Evolutionary conservation across 1,140 invertebrate genomes (phyloP), one percentile per base, ranked within the genome.

Genomic region (Drosophila biarmipes): DNA sequence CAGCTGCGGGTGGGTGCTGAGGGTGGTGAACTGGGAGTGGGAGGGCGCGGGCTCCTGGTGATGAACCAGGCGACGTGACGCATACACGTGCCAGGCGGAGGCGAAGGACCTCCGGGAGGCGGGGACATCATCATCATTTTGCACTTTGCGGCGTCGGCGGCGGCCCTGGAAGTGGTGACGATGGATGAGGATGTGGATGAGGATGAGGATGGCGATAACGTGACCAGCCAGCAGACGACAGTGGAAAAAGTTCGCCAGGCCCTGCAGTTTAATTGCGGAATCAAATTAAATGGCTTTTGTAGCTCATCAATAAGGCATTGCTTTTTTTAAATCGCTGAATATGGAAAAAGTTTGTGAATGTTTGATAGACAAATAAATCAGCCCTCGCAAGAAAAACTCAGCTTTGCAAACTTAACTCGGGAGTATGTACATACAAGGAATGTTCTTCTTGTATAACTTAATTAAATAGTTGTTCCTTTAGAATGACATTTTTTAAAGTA

Each of bases 121-220:
- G 45, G 37, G 42, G 72, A 57, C 71, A 74, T 74, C 72, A 74
- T 73, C 71, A 74, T 74, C 72, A 74, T 74, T 74, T 74, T 63
- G 34, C 72, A 62, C 72, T 74, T 57, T 74, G 72, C 21, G 43
- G 71, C 55, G 52, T 15, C 21, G 46, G 11, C 52, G 31, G 54
- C 37, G 62, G 21, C 40, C 15, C 35, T 69, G 31, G 31, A 27
- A 24, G 8, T 15, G 62, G 29, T 24, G 24, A 24, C 24, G 24
- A 24, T 24, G 24, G 24, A 24, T 24, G 24, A 24, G 24, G 24
- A 24, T 31, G 29, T 2, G 7, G 29, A 8, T 31, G 29, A 2
- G 29, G 29, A 10, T 66, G 59, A 29, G 15, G 38, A 69, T 67
- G 63, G 29, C 49, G 62, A 69, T 69, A 69, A 69, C 34, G 63